These are phyloP conservation scores for Eilema depressum DNA, from an alignment of 2,888 invertebrate species.

Conservation along the genomic window DNA sequence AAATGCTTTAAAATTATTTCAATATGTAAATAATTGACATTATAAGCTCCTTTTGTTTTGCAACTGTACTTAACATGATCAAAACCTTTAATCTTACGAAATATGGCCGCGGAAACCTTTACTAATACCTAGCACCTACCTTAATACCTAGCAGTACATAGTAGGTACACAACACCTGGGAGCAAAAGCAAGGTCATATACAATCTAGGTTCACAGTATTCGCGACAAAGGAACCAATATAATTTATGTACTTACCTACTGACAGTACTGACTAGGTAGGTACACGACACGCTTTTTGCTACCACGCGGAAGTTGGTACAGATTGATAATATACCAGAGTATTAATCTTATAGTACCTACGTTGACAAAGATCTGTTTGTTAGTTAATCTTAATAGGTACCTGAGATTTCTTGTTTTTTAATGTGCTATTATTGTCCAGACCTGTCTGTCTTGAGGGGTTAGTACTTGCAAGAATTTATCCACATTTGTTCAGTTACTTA, in stretches of 20 bases:
- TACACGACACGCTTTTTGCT: slow-evolving; percentile 43
- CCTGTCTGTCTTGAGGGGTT: neutral
- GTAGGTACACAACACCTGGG: neutral
- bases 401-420: slow-evolving; percentile 29
- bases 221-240: slow-evolving; percentile 33
- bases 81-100: neutral
- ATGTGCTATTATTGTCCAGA: neutral
- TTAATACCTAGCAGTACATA: neutral
- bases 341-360: neutral
- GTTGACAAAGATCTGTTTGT: slow-evolving; percentile 23
- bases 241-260: slow-evolving; percentile 8
- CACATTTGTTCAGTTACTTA: neutral
- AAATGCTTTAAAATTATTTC: neutral
- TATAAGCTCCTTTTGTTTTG: neutral
- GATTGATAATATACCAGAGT: slow-evolving; percentile 14
- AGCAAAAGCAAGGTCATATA: slow-evolving; percentile 26
- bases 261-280: neutral
- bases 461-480: neutral
- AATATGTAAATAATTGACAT: neutral
- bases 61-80: neutral
- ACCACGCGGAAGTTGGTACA: slow-evolving; percentile 34
- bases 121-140: too few species aligned
- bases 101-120: neutral
- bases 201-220: slow-evolving; percentile 30
- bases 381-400: slow-evolving; percentile 16